phyloP scores from a whole-genome alignment of 2,113 vertebrate genomes.

The Pangasianodon gigas region DNA sequence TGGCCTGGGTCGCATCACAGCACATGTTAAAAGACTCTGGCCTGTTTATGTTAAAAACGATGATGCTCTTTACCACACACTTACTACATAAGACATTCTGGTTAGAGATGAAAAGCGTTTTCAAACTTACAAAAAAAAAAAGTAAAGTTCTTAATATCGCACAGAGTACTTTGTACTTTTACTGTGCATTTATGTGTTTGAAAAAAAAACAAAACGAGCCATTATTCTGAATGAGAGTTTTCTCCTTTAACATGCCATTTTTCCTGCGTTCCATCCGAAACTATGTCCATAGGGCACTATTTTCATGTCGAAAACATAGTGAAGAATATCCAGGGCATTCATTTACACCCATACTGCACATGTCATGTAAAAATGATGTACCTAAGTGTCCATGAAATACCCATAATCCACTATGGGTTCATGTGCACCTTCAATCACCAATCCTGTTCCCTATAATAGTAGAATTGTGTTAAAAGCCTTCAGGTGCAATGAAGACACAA shows the following conservation, averaged over 20 bases:
- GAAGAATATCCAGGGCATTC: background rate
- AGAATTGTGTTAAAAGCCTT: background rate
- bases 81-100: background rate
- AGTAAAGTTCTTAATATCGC: background rate
- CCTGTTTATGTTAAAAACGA: background rate
- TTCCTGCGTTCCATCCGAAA: background rate
- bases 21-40: background rate
- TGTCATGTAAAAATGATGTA: background rate
- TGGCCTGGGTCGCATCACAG: background rate
- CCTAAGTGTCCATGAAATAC: background rate
- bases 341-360: background rate
- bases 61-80: background rate
- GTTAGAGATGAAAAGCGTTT: background rate
- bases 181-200: background rate
- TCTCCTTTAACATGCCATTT: background rate
- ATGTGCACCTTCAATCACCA: background rate
- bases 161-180: background rate
- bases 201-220: background rate
- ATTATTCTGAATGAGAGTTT: background rate
- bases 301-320: background rate
- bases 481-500: too few species aligned
- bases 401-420: background rate
- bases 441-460: background rate
- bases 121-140: background rate
- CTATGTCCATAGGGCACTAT: background rate